A percentile compares a stretch with the other conserved stretches of the same genome.
These are phyloP conservation scores for Entelurus aequoreus DNA, from an alignment of 2,113 vertebrate genomes.

Conservation along the genomic window DNA sequence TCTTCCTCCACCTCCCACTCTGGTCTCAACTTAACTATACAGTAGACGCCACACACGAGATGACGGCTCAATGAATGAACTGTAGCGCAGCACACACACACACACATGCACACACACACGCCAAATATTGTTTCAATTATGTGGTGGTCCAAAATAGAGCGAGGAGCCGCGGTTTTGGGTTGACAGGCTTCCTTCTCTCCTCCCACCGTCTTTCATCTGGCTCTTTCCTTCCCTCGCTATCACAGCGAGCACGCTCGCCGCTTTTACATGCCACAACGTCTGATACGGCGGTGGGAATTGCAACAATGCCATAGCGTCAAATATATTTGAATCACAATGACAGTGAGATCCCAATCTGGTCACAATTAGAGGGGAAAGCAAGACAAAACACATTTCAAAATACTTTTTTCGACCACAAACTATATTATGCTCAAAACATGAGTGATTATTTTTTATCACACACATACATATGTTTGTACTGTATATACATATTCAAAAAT, in stretches of 20 bases:
- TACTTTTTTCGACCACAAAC: too few relatives aligned
- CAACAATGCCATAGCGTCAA: background rate
- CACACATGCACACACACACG: constrained; percentile 33
- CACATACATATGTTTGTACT: too few relatives aligned
- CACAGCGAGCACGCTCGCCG: too few relatives aligned
- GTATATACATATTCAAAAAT: too few relatives aligned
- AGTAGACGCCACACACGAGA: constrained; percentile 51
- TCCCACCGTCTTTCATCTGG: background rate
- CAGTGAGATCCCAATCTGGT: too few relatives aligned
- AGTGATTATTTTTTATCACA: too few relatives aligned
- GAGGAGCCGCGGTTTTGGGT: constrained; percentile 79
- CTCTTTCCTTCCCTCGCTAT: constrained; percentile 2
- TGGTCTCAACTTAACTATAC: constrained; percentile 42
- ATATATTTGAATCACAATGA: too few relatives aligned
- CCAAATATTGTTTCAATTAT: constrained; percentile 90
- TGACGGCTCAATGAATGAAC: constrained; percentile 8
- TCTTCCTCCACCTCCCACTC: constrained; percentile 16
- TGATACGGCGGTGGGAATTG: background rate
- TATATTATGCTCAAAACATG: too few relatives aligned
- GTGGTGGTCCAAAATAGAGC: constrained; percentile 82
- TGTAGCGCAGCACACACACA: constrained; percentile 2
- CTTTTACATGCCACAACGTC: background rate
- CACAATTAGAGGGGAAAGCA: too few relatives aligned
- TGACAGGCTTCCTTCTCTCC: constrained; percentile 36
- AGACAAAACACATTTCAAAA: too few relatives aligned